Conservation (phyloP, 2,888 invertebrate species). For the Argyresthia goedartella region DNA sequence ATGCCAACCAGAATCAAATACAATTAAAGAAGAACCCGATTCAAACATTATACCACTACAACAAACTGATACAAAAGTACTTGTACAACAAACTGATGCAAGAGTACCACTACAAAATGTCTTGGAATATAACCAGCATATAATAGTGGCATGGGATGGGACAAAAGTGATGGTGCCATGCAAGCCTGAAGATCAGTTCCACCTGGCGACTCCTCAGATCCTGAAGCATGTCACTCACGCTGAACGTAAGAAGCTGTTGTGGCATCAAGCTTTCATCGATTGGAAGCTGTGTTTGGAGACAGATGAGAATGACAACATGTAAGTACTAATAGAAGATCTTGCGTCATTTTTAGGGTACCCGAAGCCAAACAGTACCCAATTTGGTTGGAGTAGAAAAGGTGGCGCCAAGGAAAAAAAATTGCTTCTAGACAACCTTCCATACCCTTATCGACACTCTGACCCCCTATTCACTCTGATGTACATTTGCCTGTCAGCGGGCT, state of each 20-base stretch:
- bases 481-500: too few relatives aligned
- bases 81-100: too few relatives aligned
- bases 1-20: neutral
- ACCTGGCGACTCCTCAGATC: conserved; percentile 28
- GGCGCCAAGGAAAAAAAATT: too few relatives aligned
- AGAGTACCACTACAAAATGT: too few relatives aligned
- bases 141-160: conserved; percentile 18
- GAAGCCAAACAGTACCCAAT: neutral
- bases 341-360: neutral
- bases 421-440: too few relatives aligned
- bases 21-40: neutral
- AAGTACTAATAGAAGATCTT: conserved; percentile 21
- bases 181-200: conserved; percentile 31
- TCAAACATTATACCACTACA: neutral
- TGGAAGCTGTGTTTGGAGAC: conserved; percentile 29
- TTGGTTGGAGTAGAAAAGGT: too few relatives aligned
- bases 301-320: conserved; percentile 44
- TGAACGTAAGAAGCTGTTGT: conserved; percentile 23
- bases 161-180: conserved; percentile 17
- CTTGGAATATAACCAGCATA: neutral
- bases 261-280: conserved; percentile 36
- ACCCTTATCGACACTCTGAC: too few relatives aligned
- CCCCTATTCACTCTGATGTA: too few relatives aligned
- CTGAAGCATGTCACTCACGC: conserved; percentile 16
- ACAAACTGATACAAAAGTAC: neutral